Conservation (phyloP, 1,140 invertebrate genomes). For the Zaprionus capensis region DNA sequence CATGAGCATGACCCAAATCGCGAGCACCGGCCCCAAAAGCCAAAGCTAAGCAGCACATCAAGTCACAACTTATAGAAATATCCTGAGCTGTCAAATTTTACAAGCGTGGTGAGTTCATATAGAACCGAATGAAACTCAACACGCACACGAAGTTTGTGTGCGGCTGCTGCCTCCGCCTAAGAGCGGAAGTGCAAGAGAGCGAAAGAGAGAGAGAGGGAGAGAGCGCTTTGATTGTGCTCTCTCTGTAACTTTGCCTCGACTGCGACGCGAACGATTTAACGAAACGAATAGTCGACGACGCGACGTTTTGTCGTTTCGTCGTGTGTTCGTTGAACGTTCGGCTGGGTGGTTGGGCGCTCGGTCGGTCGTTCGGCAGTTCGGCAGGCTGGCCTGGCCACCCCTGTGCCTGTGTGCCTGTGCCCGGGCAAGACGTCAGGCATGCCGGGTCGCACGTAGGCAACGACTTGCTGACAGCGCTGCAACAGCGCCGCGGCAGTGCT, state of each 20-base stretch:
- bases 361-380: not conserved
- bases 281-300: conserved; percentile 21
- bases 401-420: not conserved
- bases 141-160: conserved; percentile 20
- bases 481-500: not conserved
- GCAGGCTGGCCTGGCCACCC: not conserved
- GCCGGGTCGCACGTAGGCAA: conserved; percentile 57
- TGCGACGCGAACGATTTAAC: conserved; percentile 44
- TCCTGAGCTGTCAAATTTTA: conserved; percentile 34
- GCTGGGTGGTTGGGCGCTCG: not conserved
- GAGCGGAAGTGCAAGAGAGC: not conserved
- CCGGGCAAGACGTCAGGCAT: conserved; percentile 25
- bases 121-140: conserved; percentile 30
- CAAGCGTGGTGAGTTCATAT: conserved; percentile 23
- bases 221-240: not conserved
- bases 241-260: conserved; percentile 11
- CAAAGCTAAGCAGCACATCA: conserved; percentile 24
- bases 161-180: not conserved
- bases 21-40: conserved; percentile 30
- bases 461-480: not conserved
- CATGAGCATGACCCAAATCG: conserved; percentile 58
- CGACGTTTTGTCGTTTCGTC: conserved; percentile 15
- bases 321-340: not conserved
- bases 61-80: conserved; percentile 30
- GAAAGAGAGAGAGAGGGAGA: not conserved